Conservation (phyloP, 1,140 invertebrate genomes). For the Drosophila leontia region DNA sequence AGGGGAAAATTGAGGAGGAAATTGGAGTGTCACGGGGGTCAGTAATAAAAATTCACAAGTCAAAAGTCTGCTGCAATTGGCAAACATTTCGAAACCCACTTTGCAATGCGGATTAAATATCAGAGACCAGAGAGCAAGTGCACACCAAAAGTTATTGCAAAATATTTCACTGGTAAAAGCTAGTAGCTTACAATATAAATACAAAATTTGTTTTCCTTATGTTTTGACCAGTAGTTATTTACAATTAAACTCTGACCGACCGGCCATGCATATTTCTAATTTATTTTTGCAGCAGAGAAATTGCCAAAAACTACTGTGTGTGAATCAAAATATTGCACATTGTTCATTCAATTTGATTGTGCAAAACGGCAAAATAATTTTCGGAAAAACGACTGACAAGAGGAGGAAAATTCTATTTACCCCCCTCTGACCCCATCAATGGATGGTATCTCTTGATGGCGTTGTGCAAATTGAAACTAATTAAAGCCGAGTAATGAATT, state of each 20-base stretch:
- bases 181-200: constrained; percentile 21
- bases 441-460: constrained; percentile 29
- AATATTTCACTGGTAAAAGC: constrained; percentile 43
- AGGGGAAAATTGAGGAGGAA: constrained; percentile 11
- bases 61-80: constrained; percentile 67
- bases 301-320: constrained; percentile 31
- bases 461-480: constrained; percentile 68
- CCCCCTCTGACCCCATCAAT: constrained; percentile 39
- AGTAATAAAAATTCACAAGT: constrained; percentile 42
- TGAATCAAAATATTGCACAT: constrained; percentile 50
- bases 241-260: constrained; percentile 38
- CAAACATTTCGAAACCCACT: constrained; percentile 70
- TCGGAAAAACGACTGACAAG: constrained; percentile 32
- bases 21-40: constrained; percentile 11
- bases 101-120: constrained; percentile 60
- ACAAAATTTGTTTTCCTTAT: constrained; percentile 33
- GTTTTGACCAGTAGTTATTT: constrained; percentile 42
- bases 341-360: constrained; percentile 59
- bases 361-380: constrained; percentile 53
- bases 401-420: constrained; percentile 21
- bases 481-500: constrained; percentile 65
- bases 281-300: too few relatives aligned
- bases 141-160: constrained; percentile 68
- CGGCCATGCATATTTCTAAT: constrained; percentile 59
- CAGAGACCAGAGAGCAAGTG: constrained; percentile 10